A percentile compares a stretch with the other conserved stretches of the same genome.
Evolutionary conservation across 2,113 vertebrate genomes (phyloP).

Genomic region (Atractosteus spatula): DNA sequence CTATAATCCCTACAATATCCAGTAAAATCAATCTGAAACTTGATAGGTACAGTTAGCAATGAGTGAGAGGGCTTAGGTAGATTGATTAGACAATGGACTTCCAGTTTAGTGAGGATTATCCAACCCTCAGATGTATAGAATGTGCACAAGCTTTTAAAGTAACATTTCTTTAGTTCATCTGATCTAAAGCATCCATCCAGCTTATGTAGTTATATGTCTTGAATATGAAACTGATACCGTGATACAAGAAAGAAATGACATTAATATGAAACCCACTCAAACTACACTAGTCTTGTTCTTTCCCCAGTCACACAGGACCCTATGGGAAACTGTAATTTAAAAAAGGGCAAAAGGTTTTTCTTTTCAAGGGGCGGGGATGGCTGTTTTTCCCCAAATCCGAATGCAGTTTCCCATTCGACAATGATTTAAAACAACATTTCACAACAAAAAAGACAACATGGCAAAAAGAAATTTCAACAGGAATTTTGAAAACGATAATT

Average conservation of each 20-base stretch:
- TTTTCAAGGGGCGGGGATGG: too few relatives aligned
- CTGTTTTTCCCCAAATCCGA: too few relatives aligned
- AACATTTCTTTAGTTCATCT: background rate
- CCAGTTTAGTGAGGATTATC: constrained; percentile 55
- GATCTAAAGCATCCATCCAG: background rate
- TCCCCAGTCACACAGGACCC: too few relatives aligned
- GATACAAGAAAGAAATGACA: background rate
- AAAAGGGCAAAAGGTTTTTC: too few relatives aligned
- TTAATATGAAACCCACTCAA: background rate
- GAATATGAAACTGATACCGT: background rate
- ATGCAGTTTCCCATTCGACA: too few relatives aligned
- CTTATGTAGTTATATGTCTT: background rate
- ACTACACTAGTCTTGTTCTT: background rate
- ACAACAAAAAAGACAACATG: too few relatives aligned
- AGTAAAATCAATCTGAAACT: constrained; percentile 90
- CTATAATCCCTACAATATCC: constrained; percentile 91
- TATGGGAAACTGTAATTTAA: too few relatives aligned
- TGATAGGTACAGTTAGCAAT: constrained; percentile 74
- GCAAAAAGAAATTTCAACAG: too few relatives aligned
- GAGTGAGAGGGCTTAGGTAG: constrained; percentile 67
- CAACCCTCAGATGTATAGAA: constrained; percentile 28
- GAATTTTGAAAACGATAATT: too few relatives aligned
- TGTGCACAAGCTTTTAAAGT: background rate
- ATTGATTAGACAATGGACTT: constrained; percentile 70
- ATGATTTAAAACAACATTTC: too few relatives aligned